phyloP scores from a whole-genome alignment of 2,888 invertebrate genomes.

The Napeogenes inachia region DNA sequence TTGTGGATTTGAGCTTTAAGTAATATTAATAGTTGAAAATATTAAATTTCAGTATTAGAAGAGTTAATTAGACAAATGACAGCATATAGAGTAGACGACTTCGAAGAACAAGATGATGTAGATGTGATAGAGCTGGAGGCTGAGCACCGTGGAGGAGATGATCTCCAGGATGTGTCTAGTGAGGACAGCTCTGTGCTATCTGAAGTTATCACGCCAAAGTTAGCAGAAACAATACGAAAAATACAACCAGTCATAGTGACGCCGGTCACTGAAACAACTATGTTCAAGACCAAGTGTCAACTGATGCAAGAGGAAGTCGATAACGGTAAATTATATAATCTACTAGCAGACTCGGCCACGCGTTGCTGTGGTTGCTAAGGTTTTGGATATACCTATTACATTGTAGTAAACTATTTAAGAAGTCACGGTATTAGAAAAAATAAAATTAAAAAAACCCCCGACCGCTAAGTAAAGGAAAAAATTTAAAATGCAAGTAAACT shows the following conservation, averaged over 20 bases:
- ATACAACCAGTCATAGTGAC: constrained; percentile 47
- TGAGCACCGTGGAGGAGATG: constrained; percentile 30
- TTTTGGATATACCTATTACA: too few species aligned
- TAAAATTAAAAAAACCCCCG: too few species aligned
- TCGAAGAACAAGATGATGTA: constrained; percentile 70
- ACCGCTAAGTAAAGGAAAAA: too few species aligned
- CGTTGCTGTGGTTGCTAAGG: too few species aligned
- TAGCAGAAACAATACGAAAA: constrained; percentile 50
- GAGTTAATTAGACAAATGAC: constrained; percentile 83
- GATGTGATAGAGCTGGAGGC: constrained; percentile 39
- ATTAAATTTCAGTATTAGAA: constrained; percentile 77
- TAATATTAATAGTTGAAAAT: neutral
- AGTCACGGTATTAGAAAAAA: too few species aligned
- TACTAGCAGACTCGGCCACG: too few species aligned
- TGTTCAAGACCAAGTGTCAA: constrained; percentile 76
- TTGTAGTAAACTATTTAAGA: too few species aligned
- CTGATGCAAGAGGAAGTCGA: constrained; percentile 68
- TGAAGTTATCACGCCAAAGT: constrained; percentile 57
- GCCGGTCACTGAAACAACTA: constrained; percentile 41
- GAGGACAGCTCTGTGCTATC: constrained; percentile 45
- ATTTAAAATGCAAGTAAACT: too few species aligned
- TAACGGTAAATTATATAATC: constrained; percentile 43
- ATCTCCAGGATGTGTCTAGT: constrained; percentile 34
- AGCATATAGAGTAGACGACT: constrained; percentile 69
- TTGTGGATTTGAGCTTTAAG: neutral